Conservation (phyloP, 2,888 invertebrate species). For the Meloe dianella region DNA sequence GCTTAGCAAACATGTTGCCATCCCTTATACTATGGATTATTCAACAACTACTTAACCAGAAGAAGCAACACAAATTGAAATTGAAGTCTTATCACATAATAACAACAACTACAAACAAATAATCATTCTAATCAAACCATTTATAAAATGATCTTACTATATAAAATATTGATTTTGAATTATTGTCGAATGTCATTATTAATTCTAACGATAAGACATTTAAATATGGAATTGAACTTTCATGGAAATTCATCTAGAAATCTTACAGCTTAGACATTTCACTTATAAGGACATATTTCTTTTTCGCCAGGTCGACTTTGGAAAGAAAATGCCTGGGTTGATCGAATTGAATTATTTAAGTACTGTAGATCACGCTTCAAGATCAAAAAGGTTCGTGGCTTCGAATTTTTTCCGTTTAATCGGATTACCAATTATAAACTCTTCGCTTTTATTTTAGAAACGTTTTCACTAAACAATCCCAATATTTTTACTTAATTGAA, state of each 20-base stretch:
- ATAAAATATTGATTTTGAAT: background rate
- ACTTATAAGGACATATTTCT: conserved; percentile 20
- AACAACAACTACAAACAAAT: background rate
- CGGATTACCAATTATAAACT: background rate
- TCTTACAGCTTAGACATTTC: conserved; percentile 21
- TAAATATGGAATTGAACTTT: conserved; percentile 25
- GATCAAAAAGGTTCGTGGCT: conserved; percentile 20
- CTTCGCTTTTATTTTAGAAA: background rate
- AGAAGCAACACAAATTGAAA: background rate
- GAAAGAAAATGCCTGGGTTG: conserved; percentile 13
- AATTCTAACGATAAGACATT: conserved; percentile 20
- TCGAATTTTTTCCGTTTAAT: background rate
- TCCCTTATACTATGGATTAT: background rate
- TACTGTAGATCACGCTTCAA: conserved; percentile 19
- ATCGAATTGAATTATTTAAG: conserved; percentile 27
- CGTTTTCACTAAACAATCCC: background rate
- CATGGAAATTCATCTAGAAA: conserved; percentile 22
- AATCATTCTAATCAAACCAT: background rate
- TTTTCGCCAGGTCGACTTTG: background rate
- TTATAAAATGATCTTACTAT: background rate
- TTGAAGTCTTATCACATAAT: background rate
- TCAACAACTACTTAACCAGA: conserved; percentile 2
- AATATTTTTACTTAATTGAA: background rate
- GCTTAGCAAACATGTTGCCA: conserved; percentile 21
- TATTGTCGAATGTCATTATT: background rate